phyloP scores from a whole-genome alignment of 2,888 invertebrate genomes.

The Aspidiotus rigidus region DNA sequence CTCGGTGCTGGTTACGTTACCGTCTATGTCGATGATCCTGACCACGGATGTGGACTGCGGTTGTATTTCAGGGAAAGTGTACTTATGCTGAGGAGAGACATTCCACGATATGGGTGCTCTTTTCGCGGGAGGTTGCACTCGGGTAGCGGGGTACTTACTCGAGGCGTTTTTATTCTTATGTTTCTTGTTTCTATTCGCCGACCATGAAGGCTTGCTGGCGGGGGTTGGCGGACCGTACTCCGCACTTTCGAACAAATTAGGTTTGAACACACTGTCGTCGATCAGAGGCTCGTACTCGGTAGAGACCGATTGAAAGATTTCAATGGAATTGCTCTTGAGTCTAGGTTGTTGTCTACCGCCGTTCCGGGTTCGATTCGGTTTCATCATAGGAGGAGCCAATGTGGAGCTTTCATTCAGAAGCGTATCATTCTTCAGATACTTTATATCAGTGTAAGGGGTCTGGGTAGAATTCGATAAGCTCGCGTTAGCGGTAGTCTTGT shows the following conservation, averaged over 20 bases:
- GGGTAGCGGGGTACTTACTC: not conserved
- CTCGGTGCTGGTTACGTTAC: not conserved
- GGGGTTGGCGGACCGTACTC: not conserved
- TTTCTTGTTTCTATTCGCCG: not conserved
- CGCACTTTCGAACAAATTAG: too few relatives aligned
- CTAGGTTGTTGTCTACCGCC: not conserved
- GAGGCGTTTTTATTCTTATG: not conserved
- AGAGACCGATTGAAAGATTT: conserved; percentile 7
- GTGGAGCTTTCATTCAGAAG: not conserved
- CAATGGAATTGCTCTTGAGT: not conserved
- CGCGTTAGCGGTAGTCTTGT: not conserved
- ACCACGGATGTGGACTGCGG: not conserved
- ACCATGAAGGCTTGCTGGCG: not conserved
- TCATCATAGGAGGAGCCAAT: not conserved
- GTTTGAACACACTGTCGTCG: not conserved
- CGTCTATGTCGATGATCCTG: not conserved
- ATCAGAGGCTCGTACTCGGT: conserved; percentile 2
- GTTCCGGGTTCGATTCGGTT: not conserved
- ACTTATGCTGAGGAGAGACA: not conserved
- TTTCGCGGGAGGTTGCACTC: not conserved
- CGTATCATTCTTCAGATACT: not conserved
- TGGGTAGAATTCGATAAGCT: not conserved
- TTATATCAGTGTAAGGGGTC: not conserved
- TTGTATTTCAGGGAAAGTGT: not conserved
- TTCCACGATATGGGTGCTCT: not conserved